Evolutionary conservation across 2,797 vertebrate species (phyloP), one percentile per base, ranked within the genome.

Genomic region (Cossypha heuglini): DNA sequence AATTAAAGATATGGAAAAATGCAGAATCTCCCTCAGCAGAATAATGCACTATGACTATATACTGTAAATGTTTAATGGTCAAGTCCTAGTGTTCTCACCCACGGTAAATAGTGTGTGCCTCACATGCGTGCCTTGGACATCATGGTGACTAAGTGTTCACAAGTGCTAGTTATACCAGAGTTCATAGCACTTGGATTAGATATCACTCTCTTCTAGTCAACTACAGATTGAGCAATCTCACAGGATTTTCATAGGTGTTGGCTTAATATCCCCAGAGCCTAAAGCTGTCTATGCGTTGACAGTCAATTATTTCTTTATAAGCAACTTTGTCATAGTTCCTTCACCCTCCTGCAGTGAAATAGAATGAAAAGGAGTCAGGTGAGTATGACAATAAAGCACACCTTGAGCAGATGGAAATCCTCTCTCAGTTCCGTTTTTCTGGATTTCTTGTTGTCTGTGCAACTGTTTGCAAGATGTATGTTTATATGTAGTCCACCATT

Each of bases 91-190:
- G 33, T 29, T 48, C 29, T 54, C 42, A 52, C 3, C 9, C 10
- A 1, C 20, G 9, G 24, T 68, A 63, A 88, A 84, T 26, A 38
- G 25, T 9, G 5, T 49, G 49, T 40, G 16, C 40, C 9, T 67
- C 21, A 33, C 8, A 46, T 5, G 4, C 4, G 0, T n/a, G 8
- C 35, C 37, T 48, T 62, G 61, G 31, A 73, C 92, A 43, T 83
- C 46, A 29, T 6, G 33, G 8, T 48, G 55, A 57, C 25, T 57
- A 42, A 54, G 9, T 1, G 9, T 20, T 77, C 74, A 67, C 24
- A 55, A 14, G 7, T 6, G 3, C 59, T 72, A 33, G 37, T 59
- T 75, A 33, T n/a, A 16, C 13, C 1, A 1, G 4, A 4, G 6
- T 76, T 54, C 17, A 26, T 29, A 61, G 18, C 15, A 59, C 28